Evolutionary conservation across 2,113 vertebrate species (phyloP).

Genomic region (Lampris megalopsis): DNA sequence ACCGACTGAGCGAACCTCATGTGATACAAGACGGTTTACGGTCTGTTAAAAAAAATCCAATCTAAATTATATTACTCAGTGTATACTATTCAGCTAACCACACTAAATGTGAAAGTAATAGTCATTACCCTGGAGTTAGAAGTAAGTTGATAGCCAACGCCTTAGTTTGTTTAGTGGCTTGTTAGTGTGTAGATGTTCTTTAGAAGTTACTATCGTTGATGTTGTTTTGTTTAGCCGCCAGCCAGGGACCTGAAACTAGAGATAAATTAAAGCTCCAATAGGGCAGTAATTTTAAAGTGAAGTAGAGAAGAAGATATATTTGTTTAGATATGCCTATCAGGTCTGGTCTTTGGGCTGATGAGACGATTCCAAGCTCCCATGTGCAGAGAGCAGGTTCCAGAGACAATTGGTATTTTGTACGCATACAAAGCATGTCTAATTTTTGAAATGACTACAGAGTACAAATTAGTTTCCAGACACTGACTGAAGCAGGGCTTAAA

Average conservation of each 20-base stretch:
- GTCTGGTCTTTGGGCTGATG: neutral
- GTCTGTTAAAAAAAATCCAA: too few species aligned
- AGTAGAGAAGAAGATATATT: neutral
- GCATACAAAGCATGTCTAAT: neutral
- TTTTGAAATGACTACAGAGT: neutral
- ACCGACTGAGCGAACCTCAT: too few species aligned
- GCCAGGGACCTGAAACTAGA: neutral
- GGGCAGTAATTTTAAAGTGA: neutral
- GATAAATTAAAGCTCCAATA: neutral
- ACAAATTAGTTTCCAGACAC: neutral
- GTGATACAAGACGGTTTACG: too few species aligned
- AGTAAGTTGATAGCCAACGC: neutral
- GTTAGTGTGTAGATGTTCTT: neutral
- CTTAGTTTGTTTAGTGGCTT: neutral
- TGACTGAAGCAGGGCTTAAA: neutral
- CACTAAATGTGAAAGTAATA: too few species aligned
- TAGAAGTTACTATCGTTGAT: neutral
- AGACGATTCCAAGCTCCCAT: neutral
- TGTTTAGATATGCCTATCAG: neutral
- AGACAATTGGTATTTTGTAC: neutral
- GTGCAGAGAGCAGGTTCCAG: neutral
- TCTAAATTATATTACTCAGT: too few species aligned
- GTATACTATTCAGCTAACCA: neutral
- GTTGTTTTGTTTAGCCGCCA: neutral
- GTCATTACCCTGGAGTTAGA: too few species aligned